Base-by-base conservation (phyloP, 1,140 invertebrate genomes). In the Atopsyche davidsoni region DNA sequence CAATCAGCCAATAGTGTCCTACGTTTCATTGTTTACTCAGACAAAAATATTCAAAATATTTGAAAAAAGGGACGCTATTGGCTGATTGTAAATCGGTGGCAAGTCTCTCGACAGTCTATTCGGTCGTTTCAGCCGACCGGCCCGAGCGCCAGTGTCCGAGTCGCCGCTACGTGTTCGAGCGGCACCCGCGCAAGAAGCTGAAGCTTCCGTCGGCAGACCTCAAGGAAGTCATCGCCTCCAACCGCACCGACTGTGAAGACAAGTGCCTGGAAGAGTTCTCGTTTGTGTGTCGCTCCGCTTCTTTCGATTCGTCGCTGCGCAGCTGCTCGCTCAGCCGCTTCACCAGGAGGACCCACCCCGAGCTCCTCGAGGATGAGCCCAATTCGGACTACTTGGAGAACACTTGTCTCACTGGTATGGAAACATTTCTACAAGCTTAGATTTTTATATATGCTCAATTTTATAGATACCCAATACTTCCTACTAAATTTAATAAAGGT, bases 361-460 rank as follows among this genome's bases (percentile, higher is more conserved):
- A 87, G 59, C 70, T 91, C 2, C 63, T 89, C 19, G 82, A 88
- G 62, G 86, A 90, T 57, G 87, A 92, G 66, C 81, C 87, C 1
- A 88, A 87, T 65, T 83, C 85, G 1, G 90, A 93, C 66, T 94
- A 94, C 66, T 73, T 92, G 55, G 90, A 94, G 75, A 94, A 94
- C 62, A 89, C 89, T 28, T 94, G 90, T 64, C 67, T 94, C 1
- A 90, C 87, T 65, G 85, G 89, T 91, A 73, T n/a, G n/a, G n/a
- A n/a, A n/a, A n/a, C n/a, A 75, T 61, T 48, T n/a, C 13, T 28
- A 9, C n/a, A n/a, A n/a, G n/a, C n/a, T n/a, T n/a, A n/a, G n/a
- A n/a, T n/a, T n/a, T n/a, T n/a, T n/a, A n/a, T n/a, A n/a, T n/a
- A n/a, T n/a, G n/a, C n/a, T n/a, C n/a, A n/a, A n/a, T n/a, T n/a